Evolutionary conservation across 2,888 invertebrate species (phyloP).

Genomic region (Tiliacea aurago): DNA sequence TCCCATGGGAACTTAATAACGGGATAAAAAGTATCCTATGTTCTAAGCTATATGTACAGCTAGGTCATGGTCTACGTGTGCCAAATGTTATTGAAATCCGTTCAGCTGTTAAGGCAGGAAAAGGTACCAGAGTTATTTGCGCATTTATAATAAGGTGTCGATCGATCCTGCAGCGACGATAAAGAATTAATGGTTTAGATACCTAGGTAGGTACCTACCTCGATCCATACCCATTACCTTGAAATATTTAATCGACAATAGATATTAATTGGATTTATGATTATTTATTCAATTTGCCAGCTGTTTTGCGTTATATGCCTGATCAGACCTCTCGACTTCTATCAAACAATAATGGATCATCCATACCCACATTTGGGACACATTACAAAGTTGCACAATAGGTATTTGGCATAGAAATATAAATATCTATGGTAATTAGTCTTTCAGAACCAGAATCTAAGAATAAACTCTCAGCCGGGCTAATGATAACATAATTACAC

Average conservation of each 20-base stretch:
- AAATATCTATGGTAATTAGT: background rate
- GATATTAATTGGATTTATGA: background rate
- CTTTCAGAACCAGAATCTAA: background rate
- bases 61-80: background rate
- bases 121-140: background rate
- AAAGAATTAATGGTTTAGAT: background rate
- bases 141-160: background rate
- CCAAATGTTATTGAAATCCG: background rate
- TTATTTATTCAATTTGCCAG: constrained; percentile 1
- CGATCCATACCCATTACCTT: background rate
- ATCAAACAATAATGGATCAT: background rate
- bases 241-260: constrained; percentile 11
- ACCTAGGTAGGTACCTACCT: no score
- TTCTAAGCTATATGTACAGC: no score
- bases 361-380: background rate
- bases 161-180: background rate
- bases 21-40: no score
- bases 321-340: background rate
- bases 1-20: background rate
- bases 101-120: background rate
- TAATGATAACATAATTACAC: background rate
- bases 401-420: background rate
- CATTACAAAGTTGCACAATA: background rate
- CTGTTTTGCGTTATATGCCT: background rate
- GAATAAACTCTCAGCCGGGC: no score